Base-by-base conservation (phyloP, 2,797 vertebrate species). In the Australoheros facetus region DNA sequence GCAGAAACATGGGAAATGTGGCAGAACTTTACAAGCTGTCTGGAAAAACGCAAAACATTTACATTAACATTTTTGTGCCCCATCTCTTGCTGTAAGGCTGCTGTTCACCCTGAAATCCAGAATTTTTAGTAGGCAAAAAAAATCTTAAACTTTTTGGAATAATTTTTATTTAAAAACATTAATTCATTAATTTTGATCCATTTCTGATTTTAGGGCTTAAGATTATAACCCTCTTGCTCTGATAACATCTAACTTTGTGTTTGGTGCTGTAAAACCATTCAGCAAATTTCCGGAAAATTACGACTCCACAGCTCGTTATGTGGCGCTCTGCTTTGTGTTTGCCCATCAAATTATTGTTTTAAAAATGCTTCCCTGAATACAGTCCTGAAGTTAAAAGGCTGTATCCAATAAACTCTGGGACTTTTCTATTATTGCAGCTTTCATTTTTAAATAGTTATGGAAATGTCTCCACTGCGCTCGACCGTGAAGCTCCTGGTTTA, bases 401-500 rank as follows among this genome's bases (percentile, higher is more conserved):
- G 12, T 26, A 56, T 72, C 7, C 8, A 30, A 26, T 39, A 23
- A 75, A 59, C 14, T 19, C 32, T 69, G 19, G 13, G n/a, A 17
- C 21, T 23, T 16, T 71, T 54, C 48, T 26, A 13, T 53, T 60
- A 17, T 19, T 39, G 53, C 55, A 71, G 57, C 53, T 75, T 79
- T 73, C 21, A 26, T 56, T 16, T 16, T 66, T 4, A 75, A 71
- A 82, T 4, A 39, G 7, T 16, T 58, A 72, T n/a, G 37, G 26
- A 89, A 85, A 79, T 14, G 26, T n/a, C 74, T 62, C 45, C 30
- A 12, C 30, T 77, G 60, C 9, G 7, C 21, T 57, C 28, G 13
- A 75, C 55, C 12, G 19, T 42, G 62, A 80, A 72, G 53, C 64
- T 66, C 48, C 56, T 32, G 81, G 14, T 85, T 84, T 82, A 82